Conservation (phyloP, 1,140 invertebrate genomes). For the Drosophila burlai region DNA sequence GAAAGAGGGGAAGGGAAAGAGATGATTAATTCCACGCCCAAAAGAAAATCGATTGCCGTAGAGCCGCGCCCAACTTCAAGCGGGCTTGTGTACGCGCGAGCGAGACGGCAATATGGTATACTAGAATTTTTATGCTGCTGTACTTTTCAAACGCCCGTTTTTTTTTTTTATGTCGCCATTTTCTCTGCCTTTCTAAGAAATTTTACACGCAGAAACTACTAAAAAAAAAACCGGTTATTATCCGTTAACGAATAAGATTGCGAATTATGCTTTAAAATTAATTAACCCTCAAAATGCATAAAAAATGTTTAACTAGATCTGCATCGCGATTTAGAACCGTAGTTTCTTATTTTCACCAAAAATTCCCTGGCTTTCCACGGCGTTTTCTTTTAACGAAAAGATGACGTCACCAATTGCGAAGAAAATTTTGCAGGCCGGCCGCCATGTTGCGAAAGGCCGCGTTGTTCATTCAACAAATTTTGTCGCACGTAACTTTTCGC, state of each 20-base stretch:
- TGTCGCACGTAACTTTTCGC: not conserved
- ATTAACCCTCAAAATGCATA: not conserved
- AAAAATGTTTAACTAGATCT: not conserved
- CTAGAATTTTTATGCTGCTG: constrained; percentile 27
- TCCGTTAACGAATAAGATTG: no score
- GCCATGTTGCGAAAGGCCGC: constrained; percentile 17
- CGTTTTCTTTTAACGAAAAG: not conserved
- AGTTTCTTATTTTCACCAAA: no score
- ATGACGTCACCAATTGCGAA: constrained; percentile 63
- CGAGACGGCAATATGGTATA: constrained; percentile 19
- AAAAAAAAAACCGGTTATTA: not conserved
- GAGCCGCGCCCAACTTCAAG: constrained; percentile 55
- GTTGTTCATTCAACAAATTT: not conserved
- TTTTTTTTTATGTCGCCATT: constrained; percentile 10
- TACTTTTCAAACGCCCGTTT: constrained; percentile 8
- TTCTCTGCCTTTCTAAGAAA: not conserved
- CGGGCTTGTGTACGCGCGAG: constrained; percentile 10
- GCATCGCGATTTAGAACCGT: not conserved
- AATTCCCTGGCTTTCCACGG: not conserved
- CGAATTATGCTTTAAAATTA: no score
- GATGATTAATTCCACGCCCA: constrained; percentile 25
- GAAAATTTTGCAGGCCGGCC: constrained; percentile 5
- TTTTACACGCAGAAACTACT: not conserved
- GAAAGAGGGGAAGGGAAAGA: not conserved
- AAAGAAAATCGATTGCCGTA: constrained; percentile 59